Evolutionary conservation across 2,797 vertebrate genomes (phyloP).

Genomic region (Scarus forsteni): DNA sequence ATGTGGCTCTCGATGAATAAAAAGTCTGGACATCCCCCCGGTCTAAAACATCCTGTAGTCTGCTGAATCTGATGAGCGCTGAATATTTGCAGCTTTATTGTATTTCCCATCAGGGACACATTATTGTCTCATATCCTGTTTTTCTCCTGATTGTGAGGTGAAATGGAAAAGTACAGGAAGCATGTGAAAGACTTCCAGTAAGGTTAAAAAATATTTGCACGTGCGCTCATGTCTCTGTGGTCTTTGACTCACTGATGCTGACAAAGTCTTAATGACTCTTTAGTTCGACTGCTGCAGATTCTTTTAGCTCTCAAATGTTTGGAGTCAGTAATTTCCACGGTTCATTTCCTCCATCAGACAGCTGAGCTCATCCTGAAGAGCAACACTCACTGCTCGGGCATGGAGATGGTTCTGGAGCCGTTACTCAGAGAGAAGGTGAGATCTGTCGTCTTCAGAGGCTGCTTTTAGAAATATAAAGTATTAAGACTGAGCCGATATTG

Average conservation of each 20-base stretch:
- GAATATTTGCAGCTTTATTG: slow-evolving; percentile 1
- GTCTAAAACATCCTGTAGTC: too few species aligned
- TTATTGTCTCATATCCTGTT: not conserved
- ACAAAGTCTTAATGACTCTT: not conserved
- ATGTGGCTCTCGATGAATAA: too few species aligned
- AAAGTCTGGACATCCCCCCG: too few species aligned
- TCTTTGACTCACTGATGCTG: slow-evolving; percentile 52
- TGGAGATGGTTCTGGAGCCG: slow-evolving; percentile 77
- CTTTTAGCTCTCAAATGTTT: not conserved
- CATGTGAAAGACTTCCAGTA: slow-evolving; percentile 17
- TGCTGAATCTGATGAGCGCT: not conserved
- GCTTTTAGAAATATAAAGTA: not conserved
- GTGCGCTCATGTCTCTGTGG: slow-evolving; percentile 41
- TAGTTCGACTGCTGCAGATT: not conserved
- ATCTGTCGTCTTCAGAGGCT: not conserved
- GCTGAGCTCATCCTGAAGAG: slow-evolving; percentile 81
- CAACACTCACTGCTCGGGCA: slow-evolving; percentile 75
- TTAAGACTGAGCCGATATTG: too few species aligned
- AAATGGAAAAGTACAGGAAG: slow-evolving; percentile 43
- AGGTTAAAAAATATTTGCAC: slow-evolving; percentile 35
- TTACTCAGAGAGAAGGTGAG: slow-evolving; percentile 84
- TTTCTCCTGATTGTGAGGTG: not conserved
- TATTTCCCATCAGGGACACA: slow-evolving; percentile 3
- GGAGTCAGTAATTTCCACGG: slow-evolving; percentile 43
- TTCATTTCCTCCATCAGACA: slow-evolving; percentile 70